These are phyloP conservation scores for Apus apus DNA, from an alignment of 2,113 vertebrate species.

Conservation along the genomic window DNA sequence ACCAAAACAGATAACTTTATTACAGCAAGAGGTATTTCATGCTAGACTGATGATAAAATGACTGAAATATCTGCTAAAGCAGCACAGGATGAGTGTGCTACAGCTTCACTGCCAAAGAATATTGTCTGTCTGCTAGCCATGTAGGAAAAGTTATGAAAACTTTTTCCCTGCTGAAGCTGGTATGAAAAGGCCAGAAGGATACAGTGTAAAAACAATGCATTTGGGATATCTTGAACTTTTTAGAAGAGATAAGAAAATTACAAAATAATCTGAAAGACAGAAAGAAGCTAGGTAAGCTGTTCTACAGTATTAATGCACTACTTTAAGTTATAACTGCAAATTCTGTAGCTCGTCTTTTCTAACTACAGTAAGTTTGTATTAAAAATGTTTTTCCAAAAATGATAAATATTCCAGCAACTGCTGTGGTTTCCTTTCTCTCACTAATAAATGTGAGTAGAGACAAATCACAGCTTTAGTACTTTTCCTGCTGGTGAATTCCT, in stretches of 20 bases:
- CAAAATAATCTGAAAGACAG: background rate
- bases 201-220: background rate
- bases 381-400: background rate
- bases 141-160: background rate
- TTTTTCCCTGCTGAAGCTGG: background rate
- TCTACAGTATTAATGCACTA: background rate
- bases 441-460: background rate
- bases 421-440: background rate
- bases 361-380: background rate
- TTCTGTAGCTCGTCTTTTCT: background rate
- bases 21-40: background rate
- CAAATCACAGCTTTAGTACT: constrained; percentile 7
- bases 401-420: background rate
- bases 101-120: background rate
- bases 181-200: background rate
- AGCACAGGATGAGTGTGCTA: background rate
- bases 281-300: background rate
- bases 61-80: background rate
- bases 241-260: background rate
- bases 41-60: background rate
- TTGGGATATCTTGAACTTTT: background rate
- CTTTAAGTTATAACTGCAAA: background rate
- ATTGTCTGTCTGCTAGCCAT: background rate
- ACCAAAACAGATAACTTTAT: background rate
- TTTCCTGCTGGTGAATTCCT: background rate